Percentiles rank a stretch among this genome's conserved stretches.
Evolutionary conservation across 2,888 invertebrate species (phyloP).

Genomic region (Heliconius cydno): DNA sequence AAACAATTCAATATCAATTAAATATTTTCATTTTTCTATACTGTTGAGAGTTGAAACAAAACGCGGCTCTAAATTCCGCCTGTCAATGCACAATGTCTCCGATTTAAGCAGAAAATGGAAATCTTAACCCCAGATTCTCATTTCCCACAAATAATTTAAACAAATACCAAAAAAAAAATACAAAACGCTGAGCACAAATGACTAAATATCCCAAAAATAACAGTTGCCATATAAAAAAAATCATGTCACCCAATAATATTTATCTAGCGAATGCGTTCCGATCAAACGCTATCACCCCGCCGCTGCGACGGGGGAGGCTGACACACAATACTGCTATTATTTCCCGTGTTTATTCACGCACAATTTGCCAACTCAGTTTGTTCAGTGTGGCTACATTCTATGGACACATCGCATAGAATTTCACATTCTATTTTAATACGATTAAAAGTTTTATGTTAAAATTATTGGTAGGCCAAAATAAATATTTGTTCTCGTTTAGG

Average conservation of each 20-base stretch:
- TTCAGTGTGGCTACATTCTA: constrained; percentile 72
- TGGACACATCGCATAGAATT: constrained; percentile 15
- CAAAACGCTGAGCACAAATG: not conserved
- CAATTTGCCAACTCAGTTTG: constrained; percentile 79
- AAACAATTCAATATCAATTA: no score
- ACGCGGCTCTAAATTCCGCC: no score
- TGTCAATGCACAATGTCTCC: no score
- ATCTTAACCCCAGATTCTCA: not conserved
- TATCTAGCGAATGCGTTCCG: constrained; percentile 42
- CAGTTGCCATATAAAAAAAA: constrained; percentile 30
- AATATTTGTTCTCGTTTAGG: constrained; percentile 19
- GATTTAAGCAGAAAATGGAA: no score
- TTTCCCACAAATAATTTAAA: not conserved
- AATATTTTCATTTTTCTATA: no score
- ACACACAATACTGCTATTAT: constrained; percentile 80
- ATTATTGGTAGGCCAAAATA: constrained; percentile 30
- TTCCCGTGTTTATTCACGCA: constrained; percentile 78
- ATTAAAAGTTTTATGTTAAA: constrained; percentile 37
- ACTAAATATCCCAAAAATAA: constrained; percentile 15
- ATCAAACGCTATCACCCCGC: constrained; percentile 50
- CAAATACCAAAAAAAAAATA: not conserved
- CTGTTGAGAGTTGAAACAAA: no score
- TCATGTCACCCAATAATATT: constrained; percentile 37
- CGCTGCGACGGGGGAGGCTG: constrained; percentile 51
- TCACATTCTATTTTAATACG: constrained; percentile 40